Conservation (phyloP, 1,140 invertebrate genomes). For the Hormaphis cornu region DNA sequence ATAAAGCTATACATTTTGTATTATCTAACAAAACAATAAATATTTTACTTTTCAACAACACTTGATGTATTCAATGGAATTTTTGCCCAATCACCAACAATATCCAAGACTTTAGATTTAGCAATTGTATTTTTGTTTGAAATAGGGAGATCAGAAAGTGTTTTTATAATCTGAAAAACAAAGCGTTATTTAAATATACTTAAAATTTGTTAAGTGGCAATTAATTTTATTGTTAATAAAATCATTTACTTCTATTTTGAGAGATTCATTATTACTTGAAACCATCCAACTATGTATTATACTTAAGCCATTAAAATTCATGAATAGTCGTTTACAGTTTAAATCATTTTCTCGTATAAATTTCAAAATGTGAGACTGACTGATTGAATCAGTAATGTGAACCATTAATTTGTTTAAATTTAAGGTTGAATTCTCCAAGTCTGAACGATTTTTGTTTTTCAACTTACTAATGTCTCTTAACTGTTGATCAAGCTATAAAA, state of each 20-base stretch:
- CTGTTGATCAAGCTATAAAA: slow-evolving; percentile 44
- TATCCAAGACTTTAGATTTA: slow-evolving; percentile 76
- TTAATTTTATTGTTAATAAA: neutral
- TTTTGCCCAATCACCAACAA: slow-evolving; percentile 68
- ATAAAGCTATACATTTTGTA: no score
- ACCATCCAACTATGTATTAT: slow-evolving; percentile 84
- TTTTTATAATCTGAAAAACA: slow-evolving; percentile 60
- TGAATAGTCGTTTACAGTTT: slow-evolving; percentile 74
- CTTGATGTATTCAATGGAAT: slow-evolving; percentile 15
- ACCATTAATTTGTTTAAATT: slow-evolving; percentile 84
- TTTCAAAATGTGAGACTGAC: slow-evolving; percentile 55
- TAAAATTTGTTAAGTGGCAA: neutral
- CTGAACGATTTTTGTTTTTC: slow-evolving; percentile 60
- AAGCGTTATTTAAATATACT: neutral
- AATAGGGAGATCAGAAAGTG: slow-evolving; percentile 73
- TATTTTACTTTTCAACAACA: slow-evolving; percentile 1
- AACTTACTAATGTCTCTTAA: slow-evolving; percentile 68
- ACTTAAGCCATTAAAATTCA: slow-evolving; percentile 88
- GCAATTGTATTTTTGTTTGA: slow-evolving; percentile 85
- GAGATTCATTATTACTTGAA: neutral
- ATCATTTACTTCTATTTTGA: slow-evolving; percentile 16
- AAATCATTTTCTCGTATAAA: slow-evolving; percentile 63
- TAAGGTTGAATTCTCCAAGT: slow-evolving; percentile 78
- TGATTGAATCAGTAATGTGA: slow-evolving; percentile 67
- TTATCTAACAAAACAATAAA: neutral